Evolutionary conservation across 1,140 invertebrate species (phyloP).

Genomic region (Sweltsa coloradensis): DNA sequence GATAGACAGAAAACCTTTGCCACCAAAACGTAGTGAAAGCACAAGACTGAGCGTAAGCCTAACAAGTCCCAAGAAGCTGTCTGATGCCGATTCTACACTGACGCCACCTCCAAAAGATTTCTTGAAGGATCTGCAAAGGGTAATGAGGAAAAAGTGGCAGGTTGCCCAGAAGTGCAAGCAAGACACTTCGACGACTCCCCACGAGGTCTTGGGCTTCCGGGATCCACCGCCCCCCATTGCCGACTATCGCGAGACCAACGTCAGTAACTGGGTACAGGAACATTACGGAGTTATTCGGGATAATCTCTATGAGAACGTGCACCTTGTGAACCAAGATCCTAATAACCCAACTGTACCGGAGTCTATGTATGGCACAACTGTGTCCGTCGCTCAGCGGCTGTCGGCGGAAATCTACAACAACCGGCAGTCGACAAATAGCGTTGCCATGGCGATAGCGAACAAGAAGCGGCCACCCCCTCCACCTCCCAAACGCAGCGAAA

Average conservation of each 20-base stretch:
- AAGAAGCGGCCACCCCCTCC: slow-evolving; percentile 54
- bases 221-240: slow-evolving; percentile 52
- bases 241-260: slow-evolving; percentile 67
- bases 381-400: slow-evolving; percentile 22
- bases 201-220: slow-evolving; percentile 80
- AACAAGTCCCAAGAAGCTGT: slow-evolving; percentile 58
- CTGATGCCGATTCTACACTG: slow-evolving; percentile 40
- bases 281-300: slow-evolving; percentile 53
- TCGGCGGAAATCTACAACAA: slow-evolving; percentile 26
- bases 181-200: slow-evolving; percentile 71
- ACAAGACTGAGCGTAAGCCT: slow-evolving; percentile 36
- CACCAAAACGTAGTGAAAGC: slow-evolving; percentile 43
- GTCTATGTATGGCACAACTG: slow-evolving; percentile 28
- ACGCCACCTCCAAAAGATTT: slow-evolving; percentile 65
- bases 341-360: slow-evolving; percentile 29
- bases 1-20: slow-evolving; percentile 19
- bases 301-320: slow-evolving; percentile 47
- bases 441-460: slow-evolving; percentile 5
- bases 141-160: slow-evolving; percentile 90
- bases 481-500: slow-evolving; percentile 64
- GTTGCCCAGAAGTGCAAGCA: slow-evolving; percentile 82
- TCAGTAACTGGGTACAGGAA: slow-evolving; percentile 81
- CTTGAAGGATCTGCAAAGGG: slow-evolving; percentile 72
- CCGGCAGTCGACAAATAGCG: slow-evolving; percentile 12
- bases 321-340: slow-evolving; percentile 20